A percentile compares a stretch with the other conserved stretches of the same genome.
Conservation (phyloP, 2,888 invertebrate species). For the Ectemnius continuus region DNA sequence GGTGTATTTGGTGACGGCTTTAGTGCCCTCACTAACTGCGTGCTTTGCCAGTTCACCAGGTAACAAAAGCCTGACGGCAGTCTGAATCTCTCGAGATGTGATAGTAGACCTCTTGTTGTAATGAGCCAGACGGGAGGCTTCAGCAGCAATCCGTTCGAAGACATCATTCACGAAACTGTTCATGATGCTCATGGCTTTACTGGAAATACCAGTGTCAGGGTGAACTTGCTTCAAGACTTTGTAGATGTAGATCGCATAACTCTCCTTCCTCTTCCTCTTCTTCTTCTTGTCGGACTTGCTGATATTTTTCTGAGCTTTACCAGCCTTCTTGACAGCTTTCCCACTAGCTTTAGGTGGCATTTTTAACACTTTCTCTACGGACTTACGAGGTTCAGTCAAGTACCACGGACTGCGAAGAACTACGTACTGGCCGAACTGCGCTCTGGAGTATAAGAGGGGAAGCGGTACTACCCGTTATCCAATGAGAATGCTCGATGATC, state of each 20-base stretch:
- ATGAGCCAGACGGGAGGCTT: constrained; percentile 64
- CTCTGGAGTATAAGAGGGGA: too few species aligned
- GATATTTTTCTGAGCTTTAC: constrained; percentile 74
- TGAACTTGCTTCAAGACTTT: constrained; percentile 80
- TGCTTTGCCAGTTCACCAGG: constrained; percentile 17
- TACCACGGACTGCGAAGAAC: background rate
- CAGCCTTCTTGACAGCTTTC: constrained; percentile 56
- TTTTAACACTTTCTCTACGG: background rate
- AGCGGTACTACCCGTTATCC: too few species aligned
- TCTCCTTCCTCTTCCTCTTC: constrained; percentile 75
- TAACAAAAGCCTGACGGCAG: constrained; percentile 81
- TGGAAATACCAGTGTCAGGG: constrained; percentile 80
- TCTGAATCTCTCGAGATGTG: constrained; percentile 85
- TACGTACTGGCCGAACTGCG: too few species aligned
- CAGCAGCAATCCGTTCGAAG: constrained; percentile 69
- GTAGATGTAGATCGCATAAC: constrained; percentile 79
- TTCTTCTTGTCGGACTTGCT: constrained; percentile 74
- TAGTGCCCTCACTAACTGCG: constrained; percentile 1
- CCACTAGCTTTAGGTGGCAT: constrained; percentile 64
- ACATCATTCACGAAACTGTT: constrained; percentile 67
- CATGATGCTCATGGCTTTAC: constrained; percentile 62
- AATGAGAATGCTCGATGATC: constrained; percentile 79
- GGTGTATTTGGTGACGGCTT: background rate
- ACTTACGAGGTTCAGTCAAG: background rate
- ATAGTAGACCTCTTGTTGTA: constrained; percentile 81